Conservation (phyloP, 2,888 invertebrate genomes). For the Branchipolynoe longqiensis region DNA sequence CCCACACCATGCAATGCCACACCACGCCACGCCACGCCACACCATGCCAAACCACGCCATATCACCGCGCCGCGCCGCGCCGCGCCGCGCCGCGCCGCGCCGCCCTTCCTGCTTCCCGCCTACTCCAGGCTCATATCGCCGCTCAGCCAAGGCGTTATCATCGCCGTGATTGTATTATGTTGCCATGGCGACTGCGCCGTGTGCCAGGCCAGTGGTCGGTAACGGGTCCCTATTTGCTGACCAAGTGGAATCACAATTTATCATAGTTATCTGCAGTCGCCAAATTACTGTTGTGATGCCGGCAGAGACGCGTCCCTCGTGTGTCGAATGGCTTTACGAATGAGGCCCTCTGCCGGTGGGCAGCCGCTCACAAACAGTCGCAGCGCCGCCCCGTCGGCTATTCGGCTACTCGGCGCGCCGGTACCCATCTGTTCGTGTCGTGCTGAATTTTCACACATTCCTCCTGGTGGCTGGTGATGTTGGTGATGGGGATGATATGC, state of each 20-base stretch:
- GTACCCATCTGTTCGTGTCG: too few species aligned
- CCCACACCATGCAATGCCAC: too few species aligned
- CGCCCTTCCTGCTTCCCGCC: background rate
- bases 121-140: background rate
- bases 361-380: too few species aligned
- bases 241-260: conserved; percentile 30
- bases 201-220: conserved; percentile 13
- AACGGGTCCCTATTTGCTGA: conserved; percentile 10
- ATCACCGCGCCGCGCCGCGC: background rate
- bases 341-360: too few species aligned
- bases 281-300: background rate
- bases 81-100: background rate
- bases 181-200: conserved; percentile 16
- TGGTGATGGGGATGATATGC: too few species aligned
- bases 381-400: too few species aligned
- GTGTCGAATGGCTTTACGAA: too few species aligned
- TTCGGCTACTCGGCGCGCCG: too few species aligned
- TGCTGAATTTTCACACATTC: too few species aligned
- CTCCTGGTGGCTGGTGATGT: too few species aligned
- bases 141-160: conserved; percentile 1
- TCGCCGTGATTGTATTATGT: conserved; percentile 34
- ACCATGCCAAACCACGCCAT: too few species aligned
- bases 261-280: conserved; percentile 22
- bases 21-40: too few species aligned
- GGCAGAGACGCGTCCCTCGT: background rate